A percentile compares a stretch with the other conserved stretches of the same genome.
These are phyloP conservation scores for Cinara cedri DNA, from an alignment of 2,888 invertebrate genomes.

Conservation along the genomic window DNA sequence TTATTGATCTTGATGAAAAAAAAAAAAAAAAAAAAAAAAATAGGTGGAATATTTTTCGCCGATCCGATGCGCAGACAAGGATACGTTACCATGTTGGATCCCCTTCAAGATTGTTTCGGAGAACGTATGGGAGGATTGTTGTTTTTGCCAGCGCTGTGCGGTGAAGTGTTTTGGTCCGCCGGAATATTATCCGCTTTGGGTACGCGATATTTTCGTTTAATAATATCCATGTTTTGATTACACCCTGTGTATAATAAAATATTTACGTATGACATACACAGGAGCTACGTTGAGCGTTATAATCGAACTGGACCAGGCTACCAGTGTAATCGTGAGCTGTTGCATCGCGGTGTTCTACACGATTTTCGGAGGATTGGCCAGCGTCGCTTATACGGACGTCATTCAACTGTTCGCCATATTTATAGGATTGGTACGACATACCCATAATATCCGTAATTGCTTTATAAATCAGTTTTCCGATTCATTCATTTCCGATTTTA, in stretches of 20 bases:
- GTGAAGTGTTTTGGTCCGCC: constrained; percentile 99
- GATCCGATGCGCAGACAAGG: constrained; percentile 97
- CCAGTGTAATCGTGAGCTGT: constrained; percentile 92
- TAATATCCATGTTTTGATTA: no score
- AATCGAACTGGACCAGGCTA: constrained; percentile 91
- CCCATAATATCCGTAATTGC: no score
- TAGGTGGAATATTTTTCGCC: constrained; percentile 96
- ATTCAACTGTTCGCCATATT: constrained; percentile 98
- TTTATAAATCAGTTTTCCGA: no score
- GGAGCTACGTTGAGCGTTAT: constrained; percentile 96
- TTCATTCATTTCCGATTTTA: no score
- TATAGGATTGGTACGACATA: constrained; percentile 81
- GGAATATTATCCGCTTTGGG: constrained; percentile 95
- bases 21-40: background rate
- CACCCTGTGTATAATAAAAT: no score
- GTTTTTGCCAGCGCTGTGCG: constrained; percentile 94
- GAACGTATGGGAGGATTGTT: constrained; percentile 96
- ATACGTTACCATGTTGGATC: constrained; percentile 98
- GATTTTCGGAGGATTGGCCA: constrained; percentile 95
- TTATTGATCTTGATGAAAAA: no score
- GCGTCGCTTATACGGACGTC: constrained; percentile 98
- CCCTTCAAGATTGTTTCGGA: constrained; percentile 94
- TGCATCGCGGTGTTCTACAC: constrained; percentile 98
- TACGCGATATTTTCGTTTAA: constrained; percentile 62
- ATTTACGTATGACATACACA: constrained; percentile 62